A percentile compares a stretch with the other conserved stretches of the same genome.
These are phyloP conservation scores for Channa argus DNA, from an alignment of 2,113 vertebrate species.

Conservation along the genomic window DNA sequence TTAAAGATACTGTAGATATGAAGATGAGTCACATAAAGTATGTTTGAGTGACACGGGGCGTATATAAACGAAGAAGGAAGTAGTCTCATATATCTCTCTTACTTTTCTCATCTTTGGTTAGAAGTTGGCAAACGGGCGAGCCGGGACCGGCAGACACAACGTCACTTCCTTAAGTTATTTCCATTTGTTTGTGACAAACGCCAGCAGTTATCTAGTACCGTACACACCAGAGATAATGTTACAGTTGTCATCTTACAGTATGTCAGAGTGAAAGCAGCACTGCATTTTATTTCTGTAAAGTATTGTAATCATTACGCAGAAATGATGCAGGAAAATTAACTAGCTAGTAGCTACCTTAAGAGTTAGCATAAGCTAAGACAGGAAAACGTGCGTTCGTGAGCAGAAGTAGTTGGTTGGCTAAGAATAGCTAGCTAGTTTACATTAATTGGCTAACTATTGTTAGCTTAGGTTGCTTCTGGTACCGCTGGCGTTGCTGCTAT, in stretches of 20 bases:
- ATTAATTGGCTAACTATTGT: slow-evolving; percentile 65
- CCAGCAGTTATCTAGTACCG: slow-evolving; percentile 42
- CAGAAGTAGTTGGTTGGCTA: slow-evolving; percentile 62
- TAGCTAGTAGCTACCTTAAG: neutral
- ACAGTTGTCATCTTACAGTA: slow-evolving; percentile 1
- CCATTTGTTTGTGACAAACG: slow-evolving; percentile 71
- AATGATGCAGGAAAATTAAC: neutral
- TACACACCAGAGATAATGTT: slow-evolving; percentile 39
- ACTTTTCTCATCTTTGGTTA: slow-evolving; percentile 38
- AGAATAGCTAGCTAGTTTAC: slow-evolving; percentile 62
- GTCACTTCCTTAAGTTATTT: slow-evolving; percentile 77
- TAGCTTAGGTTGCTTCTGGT: slow-evolving; percentile 14
- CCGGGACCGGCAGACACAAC: slow-evolving; percentile 65
- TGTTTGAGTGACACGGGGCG: no score
- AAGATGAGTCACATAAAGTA: no score
- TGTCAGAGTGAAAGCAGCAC: neutral
- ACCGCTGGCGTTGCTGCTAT: neutral
- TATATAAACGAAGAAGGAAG: slow-evolving; percentile 53
- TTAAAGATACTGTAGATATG: no score
- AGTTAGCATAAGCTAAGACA: slow-evolving; percentile 32
- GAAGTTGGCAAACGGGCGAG: slow-evolving; percentile 19
- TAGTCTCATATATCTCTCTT: neutral
- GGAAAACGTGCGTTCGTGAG: slow-evolving; percentile 50
- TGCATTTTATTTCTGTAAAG: neutral
- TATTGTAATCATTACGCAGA: neutral